Base-by-base conservation (phyloP, 2,797 vertebrate species). In the Triplophysa bombifrons region DNA sequence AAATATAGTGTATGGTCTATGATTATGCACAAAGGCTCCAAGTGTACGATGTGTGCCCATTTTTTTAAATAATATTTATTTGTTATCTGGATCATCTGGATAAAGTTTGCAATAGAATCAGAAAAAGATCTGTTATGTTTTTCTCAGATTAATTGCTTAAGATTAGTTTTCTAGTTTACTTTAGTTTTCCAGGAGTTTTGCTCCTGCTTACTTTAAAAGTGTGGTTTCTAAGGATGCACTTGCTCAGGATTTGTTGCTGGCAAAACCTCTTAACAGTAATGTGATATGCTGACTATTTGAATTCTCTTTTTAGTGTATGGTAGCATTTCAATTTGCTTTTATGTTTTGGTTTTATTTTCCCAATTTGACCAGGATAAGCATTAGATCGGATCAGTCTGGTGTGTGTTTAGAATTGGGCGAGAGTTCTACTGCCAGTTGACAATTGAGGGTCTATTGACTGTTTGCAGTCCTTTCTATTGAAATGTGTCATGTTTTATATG, bases 201-300 rank as follows among this genome's bases (percentile, higher is more conserved):
- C 58, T 56, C 17, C 51, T 30, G 51, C 22, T 68, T 68, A 55
- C 61, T 38, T 68, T 13, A 61, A 61, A 60, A 51, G 16, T 68
- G 64, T 68, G 50, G 65, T 75, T 75, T 50, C 50, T 75, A 38
- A 76, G 46, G 53, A 34, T 66, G 14, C 38, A 56, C 3, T 76
- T 58, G 34, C 51, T 66, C 22, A 58, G 22, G 61, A 46, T 68
- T 60, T 58, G 38, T 68, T 65, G 14, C 19, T 61, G 66, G 41
- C 55, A 70, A 41, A 27, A 78, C 55, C 27, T 70, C 56, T 44
- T 50, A 69, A 70, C 74, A 46, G 34, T 48, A 78, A 70, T 61
- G 56, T 51, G 76, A 70, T 27, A 70, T 10, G 1, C 41, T 63
- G 67, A 41, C 67, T 70, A 51, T 77, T 77, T 58, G 16, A 22